These are phyloP conservation scores for Leptosomus discolor DNA, from an alignment of 2,113 vertebrate genomes.

Conservation along the genomic window DNA sequence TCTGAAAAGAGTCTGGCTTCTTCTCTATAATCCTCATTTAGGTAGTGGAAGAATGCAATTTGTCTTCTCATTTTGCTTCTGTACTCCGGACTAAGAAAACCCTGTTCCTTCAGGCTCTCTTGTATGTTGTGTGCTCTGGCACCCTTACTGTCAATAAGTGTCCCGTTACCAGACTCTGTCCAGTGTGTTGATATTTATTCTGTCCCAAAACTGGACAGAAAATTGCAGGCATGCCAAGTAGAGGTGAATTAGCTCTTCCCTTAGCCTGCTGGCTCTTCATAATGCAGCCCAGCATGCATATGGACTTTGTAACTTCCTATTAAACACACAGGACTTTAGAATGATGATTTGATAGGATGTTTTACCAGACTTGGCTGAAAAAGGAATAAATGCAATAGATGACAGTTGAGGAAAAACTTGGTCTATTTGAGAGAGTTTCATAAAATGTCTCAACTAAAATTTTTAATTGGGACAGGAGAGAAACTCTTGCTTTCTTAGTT, in stretches of 20 bases:
- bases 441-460: not conserved
- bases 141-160: accelerated
- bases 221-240: not conserved
- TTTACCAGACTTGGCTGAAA: not conserved
- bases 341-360: not conserved
- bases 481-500: not conserved
- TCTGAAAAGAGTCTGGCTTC: not conserved
- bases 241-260: not conserved
- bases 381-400: not conserved
- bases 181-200: not conserved
- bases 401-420: not conserved
- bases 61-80: not conserved
- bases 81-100: not conserved
- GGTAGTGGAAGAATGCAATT: not conserved
- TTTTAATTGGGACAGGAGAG: not conserved
- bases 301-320: not conserved
- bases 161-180: not conserved
- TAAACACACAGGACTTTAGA: not conserved
- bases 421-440: not conserved
- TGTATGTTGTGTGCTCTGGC: not conserved
- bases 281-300: not conserved
- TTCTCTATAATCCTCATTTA: not conserved
- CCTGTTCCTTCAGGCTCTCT: not conserved
- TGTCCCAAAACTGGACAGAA: not conserved
- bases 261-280: not conserved